Conservation (phyloP, 1,140 invertebrate genomes). For the Ostrea edulis region DNA sequence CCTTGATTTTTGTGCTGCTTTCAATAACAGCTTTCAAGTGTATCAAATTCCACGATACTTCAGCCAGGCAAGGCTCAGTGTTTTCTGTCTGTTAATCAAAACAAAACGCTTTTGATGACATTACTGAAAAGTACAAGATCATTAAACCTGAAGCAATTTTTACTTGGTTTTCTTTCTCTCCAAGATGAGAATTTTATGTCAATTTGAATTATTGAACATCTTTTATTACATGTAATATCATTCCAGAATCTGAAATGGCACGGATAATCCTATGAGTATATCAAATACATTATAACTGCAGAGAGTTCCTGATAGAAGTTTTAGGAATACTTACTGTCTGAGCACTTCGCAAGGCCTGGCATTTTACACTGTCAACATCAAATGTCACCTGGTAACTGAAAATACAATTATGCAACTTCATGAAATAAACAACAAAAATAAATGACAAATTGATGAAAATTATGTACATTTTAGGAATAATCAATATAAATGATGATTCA, state of each 20-base stretch:
- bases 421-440: background rate
- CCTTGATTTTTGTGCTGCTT: background rate
- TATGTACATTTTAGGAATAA: background rate
- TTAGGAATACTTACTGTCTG: background rate
- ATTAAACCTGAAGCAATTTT: background rate
- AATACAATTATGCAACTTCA: background rate
- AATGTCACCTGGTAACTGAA: slow-evolving; percentile 62
- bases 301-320: background rate
- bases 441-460: background rate
- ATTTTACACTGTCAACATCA: slow-evolving; percentile 65
- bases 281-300: background rate
- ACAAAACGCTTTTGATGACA: background rate
- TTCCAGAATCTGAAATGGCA: background rate
- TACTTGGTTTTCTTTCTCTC: background rate
- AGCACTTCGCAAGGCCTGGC: slow-evolving; percentile 66
- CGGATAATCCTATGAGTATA: background rate
- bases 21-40: background rate
- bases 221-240: background rate
- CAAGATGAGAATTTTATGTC: no score
- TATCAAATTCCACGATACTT: slow-evolving; percentile 60
- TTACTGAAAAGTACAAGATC: background rate
- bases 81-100: slow-evolving; percentile 40
- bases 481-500: background rate
- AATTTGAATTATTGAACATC: background rate
- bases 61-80: slow-evolving; percentile 72